Conservation (phyloP, 2,113 vertebrate genomes). For the Clinocottus analis region DNA sequence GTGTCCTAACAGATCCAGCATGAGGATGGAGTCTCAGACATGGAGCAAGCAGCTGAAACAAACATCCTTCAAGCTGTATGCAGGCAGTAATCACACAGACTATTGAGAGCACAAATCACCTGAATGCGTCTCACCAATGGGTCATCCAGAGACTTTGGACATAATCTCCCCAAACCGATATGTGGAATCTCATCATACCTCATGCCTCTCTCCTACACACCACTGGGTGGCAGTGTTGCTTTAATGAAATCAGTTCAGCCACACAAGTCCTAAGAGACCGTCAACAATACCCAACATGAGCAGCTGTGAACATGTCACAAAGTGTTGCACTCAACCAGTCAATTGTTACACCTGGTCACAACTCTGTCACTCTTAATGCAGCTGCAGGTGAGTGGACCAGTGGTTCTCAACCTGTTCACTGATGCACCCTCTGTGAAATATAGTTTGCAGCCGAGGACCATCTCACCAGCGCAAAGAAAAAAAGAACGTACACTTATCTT, state of each 20-base stretch:
- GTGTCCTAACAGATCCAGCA: background rate
- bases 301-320: background rate
- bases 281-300: background rate
- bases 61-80: slow-evolving; percentile 4
- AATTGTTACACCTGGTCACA: background rate
- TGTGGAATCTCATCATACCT: background rate
- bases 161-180: background rate
- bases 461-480: too few relatives aligned
- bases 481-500: too few relatives aligned
- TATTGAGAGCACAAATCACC: slow-evolving; percentile 3
- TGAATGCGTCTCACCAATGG: background rate
- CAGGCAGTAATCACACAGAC: slow-evolving; percentile 9
- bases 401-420: too few relatives aligned
- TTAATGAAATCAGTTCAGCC: background rate
- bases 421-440: too few relatives aligned
- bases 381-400: slow-evolving; percentile 4
- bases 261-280: background rate
- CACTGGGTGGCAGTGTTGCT: slow-evolving; percentile 49
- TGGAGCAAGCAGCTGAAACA: slow-evolving; percentile 3
- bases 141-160: background rate
- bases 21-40: slow-evolving; percentile 13
- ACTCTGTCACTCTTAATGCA: background rate
- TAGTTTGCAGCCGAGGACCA: too few relatives aligned
- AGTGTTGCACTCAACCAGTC: background rate
- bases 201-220: background rate